Evolutionary conservation across 2,888 invertebrate species (phyloP).

Genomic region (Escarpia spicata): DNA sequence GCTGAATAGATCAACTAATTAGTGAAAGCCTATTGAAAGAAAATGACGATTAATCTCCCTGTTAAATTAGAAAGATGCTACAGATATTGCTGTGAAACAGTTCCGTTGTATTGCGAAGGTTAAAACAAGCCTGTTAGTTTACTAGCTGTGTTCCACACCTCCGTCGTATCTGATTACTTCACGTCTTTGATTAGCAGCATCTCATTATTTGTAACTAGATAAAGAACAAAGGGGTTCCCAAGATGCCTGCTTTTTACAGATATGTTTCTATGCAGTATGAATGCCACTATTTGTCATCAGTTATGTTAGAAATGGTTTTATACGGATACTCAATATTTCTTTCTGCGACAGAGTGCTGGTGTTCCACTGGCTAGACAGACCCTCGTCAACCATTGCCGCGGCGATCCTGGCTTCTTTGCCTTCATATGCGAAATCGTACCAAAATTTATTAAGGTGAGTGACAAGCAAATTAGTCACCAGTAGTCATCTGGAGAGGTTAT

Average conservation of each 20-base stretch:
- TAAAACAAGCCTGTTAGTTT: no score
- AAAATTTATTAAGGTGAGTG: conserved; percentile 69
- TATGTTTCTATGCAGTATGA: not conserved
- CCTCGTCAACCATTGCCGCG: conserved; percentile 78
- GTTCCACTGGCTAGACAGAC: conserved; percentile 78
- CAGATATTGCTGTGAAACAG: no score
- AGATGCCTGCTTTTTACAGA: no score
- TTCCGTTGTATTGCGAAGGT: no score
- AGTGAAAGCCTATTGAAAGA: no score
- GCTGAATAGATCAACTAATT: not conserved
- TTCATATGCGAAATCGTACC: conserved; percentile 73
- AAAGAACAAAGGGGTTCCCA: no score
- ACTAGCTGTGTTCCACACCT: no score
- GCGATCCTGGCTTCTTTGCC: conserved; percentile 73
- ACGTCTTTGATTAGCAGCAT: no score
- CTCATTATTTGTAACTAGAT: no score
- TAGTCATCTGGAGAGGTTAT: not conserved
- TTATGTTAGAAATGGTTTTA: not conserved
- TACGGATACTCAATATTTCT: not conserved
- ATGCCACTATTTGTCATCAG: not conserved
- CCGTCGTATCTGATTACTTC: no score
- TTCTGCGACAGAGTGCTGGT: conserved; percentile 72
- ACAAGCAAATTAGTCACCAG: not conserved
- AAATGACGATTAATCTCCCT: no score
- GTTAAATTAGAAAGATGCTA: no score